phyloP scores from a whole-genome alignment of 2,113 vertebrate species.

The Papio anubis region DNA sequence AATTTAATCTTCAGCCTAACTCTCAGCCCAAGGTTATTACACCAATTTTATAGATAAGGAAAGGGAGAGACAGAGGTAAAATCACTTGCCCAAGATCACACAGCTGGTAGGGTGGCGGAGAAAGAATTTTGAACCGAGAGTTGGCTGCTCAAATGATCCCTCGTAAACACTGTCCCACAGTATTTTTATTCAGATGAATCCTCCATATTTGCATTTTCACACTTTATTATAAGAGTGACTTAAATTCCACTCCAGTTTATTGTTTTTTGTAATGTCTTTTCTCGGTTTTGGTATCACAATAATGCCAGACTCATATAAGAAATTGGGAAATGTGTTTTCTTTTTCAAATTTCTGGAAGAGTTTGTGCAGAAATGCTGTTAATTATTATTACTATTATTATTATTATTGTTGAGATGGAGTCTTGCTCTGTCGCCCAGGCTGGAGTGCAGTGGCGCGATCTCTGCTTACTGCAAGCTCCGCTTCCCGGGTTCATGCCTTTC shows the following conservation, averaged over 20 bases:
- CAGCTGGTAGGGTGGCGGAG: background rate
- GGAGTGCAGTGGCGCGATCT: too few relatives aligned
- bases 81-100: background rate
- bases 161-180: accelerated
- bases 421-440: too few relatives aligned
- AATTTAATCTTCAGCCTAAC: background rate
- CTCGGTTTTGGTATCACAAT: background rate
- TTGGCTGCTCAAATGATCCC: background rate
- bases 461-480: too few relatives aligned
- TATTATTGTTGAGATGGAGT: accelerated
- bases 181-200: background rate
- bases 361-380: background rate
- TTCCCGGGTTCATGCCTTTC: too few relatives aligned
- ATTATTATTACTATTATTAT: background rate
- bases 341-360: background rate
- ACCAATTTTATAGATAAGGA: background rate
- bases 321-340: background rate
- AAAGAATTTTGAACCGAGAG: background rate
- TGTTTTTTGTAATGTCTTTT: background rate
- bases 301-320: background rate
- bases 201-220: background rate
- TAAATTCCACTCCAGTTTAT: background rate
- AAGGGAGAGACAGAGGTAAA: background rate
- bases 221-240: background rate
- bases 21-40: background rate